A percentile compares a stretch with the other conserved stretches of the same genome.
phyloP scores from a whole-genome alignment of 2,113 vertebrate genomes.

The Enhydra lutris region DNA sequence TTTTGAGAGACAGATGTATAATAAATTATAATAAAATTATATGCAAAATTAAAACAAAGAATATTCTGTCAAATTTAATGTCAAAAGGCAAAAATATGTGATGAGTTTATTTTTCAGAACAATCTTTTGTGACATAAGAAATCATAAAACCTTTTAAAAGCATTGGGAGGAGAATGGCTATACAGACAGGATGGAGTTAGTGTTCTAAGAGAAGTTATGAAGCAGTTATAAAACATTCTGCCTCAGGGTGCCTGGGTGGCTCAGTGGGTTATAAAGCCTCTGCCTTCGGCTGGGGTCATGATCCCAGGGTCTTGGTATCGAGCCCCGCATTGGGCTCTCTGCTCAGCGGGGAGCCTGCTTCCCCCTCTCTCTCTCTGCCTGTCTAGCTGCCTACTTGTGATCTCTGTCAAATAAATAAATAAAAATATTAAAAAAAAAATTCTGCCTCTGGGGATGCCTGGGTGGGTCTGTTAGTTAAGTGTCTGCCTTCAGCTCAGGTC shows the following conservation, averaged over 20 bases:
- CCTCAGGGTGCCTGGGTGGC: not conserved
- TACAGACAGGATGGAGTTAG: not conserved
- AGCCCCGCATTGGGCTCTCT: too few relatives aligned
- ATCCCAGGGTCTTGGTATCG: too few relatives aligned
- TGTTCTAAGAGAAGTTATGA: not conserved
- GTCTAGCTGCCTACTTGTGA: too few relatives aligned
- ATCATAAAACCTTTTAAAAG: slow-evolving; percentile 1
- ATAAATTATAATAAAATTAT: not conserved
- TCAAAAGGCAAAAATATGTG: not conserved
- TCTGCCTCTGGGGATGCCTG: not conserved
- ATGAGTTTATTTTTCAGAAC: not conserved
- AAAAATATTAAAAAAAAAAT: not conserved
- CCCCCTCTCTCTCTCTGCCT: too few relatives aligned
- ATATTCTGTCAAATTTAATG: slow-evolving; percentile 38
- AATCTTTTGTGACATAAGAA: not conserved
- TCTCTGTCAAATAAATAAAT: too few relatives aligned
- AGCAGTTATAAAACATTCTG: not conserved
- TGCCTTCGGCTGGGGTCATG: too few relatives aligned
- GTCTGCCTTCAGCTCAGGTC: not conserved
- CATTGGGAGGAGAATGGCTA: not conserved
- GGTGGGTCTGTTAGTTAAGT: not conserved
- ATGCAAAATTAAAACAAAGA: not conserved
- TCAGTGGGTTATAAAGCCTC: too few relatives aligned
- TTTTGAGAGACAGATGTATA: not conserved
- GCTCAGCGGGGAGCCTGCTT: too few relatives aligned